phyloP scores from a whole-genome alignment of 2,113 vertebrate species.

The Macroglossus sobrinus region DNA sequence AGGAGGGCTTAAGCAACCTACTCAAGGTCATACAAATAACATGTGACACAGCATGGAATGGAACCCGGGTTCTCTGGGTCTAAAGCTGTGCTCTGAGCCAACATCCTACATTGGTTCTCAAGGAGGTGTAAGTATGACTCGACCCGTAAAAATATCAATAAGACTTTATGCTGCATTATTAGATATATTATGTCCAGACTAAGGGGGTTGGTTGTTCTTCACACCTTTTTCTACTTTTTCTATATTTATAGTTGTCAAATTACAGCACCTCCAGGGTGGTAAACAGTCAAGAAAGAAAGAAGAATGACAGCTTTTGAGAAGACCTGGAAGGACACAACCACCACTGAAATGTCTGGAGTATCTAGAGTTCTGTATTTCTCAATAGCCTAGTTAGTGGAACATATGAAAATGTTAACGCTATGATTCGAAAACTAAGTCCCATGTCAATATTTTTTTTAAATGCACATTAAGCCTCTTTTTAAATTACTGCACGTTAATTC shows the following conservation, averaged over 20 bases:
- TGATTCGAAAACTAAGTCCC: not conserved
- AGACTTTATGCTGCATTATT: not conserved
- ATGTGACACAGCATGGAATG: accelerated
- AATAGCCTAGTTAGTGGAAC: not conserved
- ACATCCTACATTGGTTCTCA: not conserved
- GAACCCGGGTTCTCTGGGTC: not conserved
- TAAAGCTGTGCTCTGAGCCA: not conserved
- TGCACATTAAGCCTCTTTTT: not conserved
- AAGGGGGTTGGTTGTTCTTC: not conserved
- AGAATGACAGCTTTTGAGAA: not conserved
- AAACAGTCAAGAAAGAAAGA: not conserved
- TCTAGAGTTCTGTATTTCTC: not conserved
- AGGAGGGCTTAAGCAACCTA: accelerated
- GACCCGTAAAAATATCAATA: not conserved
- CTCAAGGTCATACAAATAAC: not conserved
- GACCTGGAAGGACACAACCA: accelerated
- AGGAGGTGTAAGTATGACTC: not conserved
- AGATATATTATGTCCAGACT: accelerated
- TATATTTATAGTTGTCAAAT: not conserved
- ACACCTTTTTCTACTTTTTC: not conserved
- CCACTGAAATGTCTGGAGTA: not conserved
- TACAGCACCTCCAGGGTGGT: not conserved
- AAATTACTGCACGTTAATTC: not conserved
- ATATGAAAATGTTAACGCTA: not conserved
- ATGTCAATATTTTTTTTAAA: not conserved